Conservation (phyloP, 2,888 invertebrate genomes). For the Apocheima hispidaria region DNA sequence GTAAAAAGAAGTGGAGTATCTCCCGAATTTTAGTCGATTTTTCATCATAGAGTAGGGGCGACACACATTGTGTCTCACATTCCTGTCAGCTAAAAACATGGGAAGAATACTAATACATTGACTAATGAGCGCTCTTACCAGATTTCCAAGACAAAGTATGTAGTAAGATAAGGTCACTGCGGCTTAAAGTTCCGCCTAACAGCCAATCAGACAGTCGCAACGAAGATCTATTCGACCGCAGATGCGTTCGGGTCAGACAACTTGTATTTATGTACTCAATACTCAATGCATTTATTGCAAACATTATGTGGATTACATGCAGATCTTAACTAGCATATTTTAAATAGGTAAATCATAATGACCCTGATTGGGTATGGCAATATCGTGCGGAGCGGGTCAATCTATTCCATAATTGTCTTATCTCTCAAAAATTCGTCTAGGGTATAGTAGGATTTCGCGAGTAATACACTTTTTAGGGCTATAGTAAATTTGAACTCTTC, state of each 20-base stretch:
- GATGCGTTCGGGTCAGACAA: conserved; percentile 30
- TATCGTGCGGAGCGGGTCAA: no score
- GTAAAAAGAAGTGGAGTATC: conserved; percentile 28
- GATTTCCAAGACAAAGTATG: conserved; percentile 24
- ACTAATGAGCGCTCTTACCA: conserved; percentile 28
- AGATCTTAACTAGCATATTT: no score
- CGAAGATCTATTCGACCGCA: conserved; percentile 28
- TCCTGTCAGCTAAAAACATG: conserved; percentile 36
- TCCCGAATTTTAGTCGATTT: conserved; percentile 32
- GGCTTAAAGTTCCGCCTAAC: conserved; percentile 16
- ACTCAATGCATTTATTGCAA: no score
- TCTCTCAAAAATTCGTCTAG: no score
- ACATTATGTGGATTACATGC: no score
- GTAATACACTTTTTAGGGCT: no score
- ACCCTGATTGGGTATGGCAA: no score
- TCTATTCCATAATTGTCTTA: no score
- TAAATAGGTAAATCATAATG: no score
- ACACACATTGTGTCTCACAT: conserved; percentile 38
- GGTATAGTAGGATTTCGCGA: no score
- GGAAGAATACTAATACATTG: conserved; percentile 27
- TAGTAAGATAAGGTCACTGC: conserved; percentile 24
- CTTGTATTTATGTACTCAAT: no score
- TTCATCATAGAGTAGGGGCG: conserved; percentile 34
- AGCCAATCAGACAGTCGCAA: conserved; percentile 29
- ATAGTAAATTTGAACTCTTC: no score